Conservation (phyloP, 37 sponge, comb jelly and placozoan genomes). For the Chondrilla cf. caribensis region DNA sequence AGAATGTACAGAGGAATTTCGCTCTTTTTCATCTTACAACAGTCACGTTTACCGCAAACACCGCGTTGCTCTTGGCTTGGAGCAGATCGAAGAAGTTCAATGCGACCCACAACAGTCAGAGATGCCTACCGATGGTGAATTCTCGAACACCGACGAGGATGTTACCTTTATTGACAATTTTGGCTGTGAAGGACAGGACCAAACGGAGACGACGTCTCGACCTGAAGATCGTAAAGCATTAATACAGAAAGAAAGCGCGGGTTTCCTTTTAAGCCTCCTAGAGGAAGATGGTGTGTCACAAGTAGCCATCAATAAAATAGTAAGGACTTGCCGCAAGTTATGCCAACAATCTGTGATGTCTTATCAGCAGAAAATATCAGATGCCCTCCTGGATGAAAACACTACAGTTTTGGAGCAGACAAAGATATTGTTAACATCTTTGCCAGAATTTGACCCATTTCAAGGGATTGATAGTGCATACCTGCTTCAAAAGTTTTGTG, state of each 20-base stretch:
- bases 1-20: slow-evolving; percentile 15
- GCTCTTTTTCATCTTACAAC: slow-evolving; percentile 27
- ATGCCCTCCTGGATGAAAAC: neutral
- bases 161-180: neutral
- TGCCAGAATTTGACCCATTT: slow-evolving; percentile 20
- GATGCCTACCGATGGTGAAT: neutral
- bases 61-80: neutral
- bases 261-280: slow-evolving; percentile 16
- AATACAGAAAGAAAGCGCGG: neutral
- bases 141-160: neutral
- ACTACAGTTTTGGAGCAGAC: too few relatives aligned
- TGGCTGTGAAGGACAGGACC: neutral
- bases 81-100: neutral
- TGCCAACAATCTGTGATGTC: neutral
- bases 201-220: too few relatives aligned
- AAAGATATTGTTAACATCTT: too few relatives aligned
- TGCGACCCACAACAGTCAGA: neutral
- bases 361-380: neutral
- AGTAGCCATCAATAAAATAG: slow-evolving; percentile 20
- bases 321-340: neutral
- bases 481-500: slow-evolving; percentile 24
- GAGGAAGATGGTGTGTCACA: slow-evolving; percentile 27
- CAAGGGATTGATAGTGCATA: slow-evolving; percentile 6
- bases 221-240: neutral
- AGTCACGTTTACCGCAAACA: slow-evolving; percentile 38